These are phyloP conservation scores for Brachypalpus laphriformis DNA, from an alignment of 2,888 invertebrate species.

Conservation along the genomic window DNA sequence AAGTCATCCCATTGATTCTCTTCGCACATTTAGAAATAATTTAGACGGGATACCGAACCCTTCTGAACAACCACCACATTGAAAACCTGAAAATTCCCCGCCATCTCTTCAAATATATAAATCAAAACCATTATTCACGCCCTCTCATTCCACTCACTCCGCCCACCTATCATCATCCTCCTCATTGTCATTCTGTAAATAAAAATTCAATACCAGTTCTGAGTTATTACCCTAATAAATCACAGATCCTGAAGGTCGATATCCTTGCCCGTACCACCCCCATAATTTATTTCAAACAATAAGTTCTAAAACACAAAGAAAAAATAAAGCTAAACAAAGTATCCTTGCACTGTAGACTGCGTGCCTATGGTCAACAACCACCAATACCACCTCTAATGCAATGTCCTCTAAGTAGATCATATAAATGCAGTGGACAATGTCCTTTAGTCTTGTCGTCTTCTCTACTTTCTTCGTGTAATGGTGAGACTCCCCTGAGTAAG, in stretches of 20 bases:
- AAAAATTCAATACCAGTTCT: slow-evolving; percentile 70
- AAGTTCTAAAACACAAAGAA: slow-evolving; percentile 12
- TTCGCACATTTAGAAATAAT: no score
- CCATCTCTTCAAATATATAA: slow-evolving; percentile 17
- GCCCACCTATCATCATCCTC: not conserved
- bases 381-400: slow-evolving; percentile 42
- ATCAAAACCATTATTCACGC: slow-evolving; percentile 55
- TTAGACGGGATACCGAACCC: no score
- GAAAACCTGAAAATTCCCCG: not conserved
- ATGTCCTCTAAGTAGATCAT: slow-evolving; percentile 57
- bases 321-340: not conserved
- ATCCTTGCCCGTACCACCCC: slow-evolving; percentile 17
- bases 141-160: not conserved
- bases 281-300: slow-evolving; percentile 53
- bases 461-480: not conserved
- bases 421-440: slow-evolving; percentile 66
- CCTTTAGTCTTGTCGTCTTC: slow-evolving; percentile 29
- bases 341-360: slow-evolving; percentile 42
- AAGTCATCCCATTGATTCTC: no score
- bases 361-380: slow-evolving; percentile 45
- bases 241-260: slow-evolving; percentile 62
- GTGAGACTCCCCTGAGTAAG: slow-evolving; percentile 5
- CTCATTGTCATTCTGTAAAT: slow-evolving; percentile 70
- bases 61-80: not conserved
- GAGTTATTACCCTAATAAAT: slow-evolving; percentile 71